phyloP scores from a whole-genome alignment of 2,888 invertebrate genomes.

The Thera britannica region DNA sequence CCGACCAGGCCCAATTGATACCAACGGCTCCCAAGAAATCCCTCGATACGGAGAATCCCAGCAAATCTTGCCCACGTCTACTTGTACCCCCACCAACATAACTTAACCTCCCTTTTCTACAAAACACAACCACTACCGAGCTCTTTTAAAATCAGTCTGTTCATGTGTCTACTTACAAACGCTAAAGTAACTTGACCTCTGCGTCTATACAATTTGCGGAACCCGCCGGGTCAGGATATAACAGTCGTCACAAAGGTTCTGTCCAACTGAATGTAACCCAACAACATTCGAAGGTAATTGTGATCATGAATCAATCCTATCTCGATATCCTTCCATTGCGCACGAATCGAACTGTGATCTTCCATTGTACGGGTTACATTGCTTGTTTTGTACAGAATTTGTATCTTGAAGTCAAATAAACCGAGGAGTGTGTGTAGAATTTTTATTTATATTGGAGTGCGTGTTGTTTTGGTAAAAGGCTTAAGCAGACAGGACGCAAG shows the following conservation, averaged over 20 bases:
- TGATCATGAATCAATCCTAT: constrained; percentile 81
- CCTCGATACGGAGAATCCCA: constrained; percentile 57
- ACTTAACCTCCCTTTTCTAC: constrained; percentile 13
- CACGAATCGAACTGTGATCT: constrained; percentile 49
- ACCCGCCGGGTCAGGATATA: constrained; percentile 44
- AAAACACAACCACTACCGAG: constrained; percentile 5
- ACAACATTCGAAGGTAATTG: constrained; percentile 79
- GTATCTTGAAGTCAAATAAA: constrained; percentile 33
- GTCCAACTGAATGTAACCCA: constrained; percentile 61
- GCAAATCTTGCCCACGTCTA: constrained; percentile 56
- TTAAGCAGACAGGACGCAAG: constrained; percentile 49
- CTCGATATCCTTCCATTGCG: constrained; percentile 62
- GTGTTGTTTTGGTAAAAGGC: constrained; percentile 35
- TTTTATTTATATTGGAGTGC: constrained; percentile 34
- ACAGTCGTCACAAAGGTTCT: constrained; percentile 52
- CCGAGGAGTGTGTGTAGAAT: constrained; percentile 44
- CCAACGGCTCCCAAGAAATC: constrained; percentile 64
- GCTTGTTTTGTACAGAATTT: constrained; percentile 42
- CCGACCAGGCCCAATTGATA: constrained; percentile 63
- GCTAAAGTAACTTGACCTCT: constrained; percentile 45
- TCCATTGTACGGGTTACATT: constrained; percentile 49
- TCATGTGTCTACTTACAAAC: constrained; percentile 50
- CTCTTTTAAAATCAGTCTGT: constrained; percentile 26
- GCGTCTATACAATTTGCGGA: constrained; percentile 34
- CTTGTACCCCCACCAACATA: constrained; percentile 22